Conservation (phyloP, 2,113 vertebrate species). For the Mirza zaza region DNA sequence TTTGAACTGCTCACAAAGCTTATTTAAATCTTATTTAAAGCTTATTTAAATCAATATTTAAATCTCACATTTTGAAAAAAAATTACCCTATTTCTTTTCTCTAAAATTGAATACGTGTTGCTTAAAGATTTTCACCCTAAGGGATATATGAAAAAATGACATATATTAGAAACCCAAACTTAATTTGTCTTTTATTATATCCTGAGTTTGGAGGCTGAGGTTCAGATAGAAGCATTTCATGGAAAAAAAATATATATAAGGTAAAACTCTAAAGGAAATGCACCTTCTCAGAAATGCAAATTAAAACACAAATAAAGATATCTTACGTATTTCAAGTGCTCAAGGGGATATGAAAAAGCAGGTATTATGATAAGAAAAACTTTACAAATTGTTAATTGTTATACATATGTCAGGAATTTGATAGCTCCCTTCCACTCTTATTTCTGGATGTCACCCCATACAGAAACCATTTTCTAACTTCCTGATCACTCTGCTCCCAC, state of each 20-base stretch:
- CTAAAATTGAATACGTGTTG: slow-evolving; percentile 21
- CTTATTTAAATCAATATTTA: slow-evolving; percentile 29
- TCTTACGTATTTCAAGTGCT: neutral
- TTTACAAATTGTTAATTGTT: neutral
- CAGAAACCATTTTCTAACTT: neutral
- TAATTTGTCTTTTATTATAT: neutral
- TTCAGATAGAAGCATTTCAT: neutral
- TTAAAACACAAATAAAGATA: neutral
- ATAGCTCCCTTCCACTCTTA: neutral
- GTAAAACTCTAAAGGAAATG: neutral
- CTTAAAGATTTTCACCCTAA: neutral
- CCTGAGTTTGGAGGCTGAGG: neutral
- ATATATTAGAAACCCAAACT: neutral
- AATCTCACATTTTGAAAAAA: slow-evolving; percentile 51
- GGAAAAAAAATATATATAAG: neutral
- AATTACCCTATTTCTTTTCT: slow-evolving; percentile 17
- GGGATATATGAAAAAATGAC: neutral
- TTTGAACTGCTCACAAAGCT: neutral
- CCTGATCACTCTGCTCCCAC: neutral
- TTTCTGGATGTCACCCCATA: neutral
- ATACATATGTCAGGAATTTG: neutral
- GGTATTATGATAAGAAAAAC: neutral
- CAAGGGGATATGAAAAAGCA: neutral
- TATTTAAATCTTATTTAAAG: too few relatives aligned
- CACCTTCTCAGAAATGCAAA: neutral